Percentiles rank a stretch among this genome's conserved stretches.
These are phyloP conservation scores for Cossypha caffra DNA, from an alignment of 2,797 vertebrate species.

Conservation along the genomic window DNA sequence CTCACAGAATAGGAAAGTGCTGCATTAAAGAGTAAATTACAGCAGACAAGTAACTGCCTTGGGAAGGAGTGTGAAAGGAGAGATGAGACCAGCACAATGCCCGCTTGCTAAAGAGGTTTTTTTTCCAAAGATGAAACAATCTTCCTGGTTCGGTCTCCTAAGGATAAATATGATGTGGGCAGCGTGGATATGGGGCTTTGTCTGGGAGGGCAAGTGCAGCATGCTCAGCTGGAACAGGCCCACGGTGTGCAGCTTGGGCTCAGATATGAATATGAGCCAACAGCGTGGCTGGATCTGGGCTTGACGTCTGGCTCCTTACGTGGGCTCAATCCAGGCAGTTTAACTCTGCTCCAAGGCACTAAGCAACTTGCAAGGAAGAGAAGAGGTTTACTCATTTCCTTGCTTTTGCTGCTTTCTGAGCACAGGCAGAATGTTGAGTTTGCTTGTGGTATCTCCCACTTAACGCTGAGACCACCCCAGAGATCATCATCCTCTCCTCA, in stretches of 20 bases:
- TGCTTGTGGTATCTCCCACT: fast-evolving
- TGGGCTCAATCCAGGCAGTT: fast-evolving
- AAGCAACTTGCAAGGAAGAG: neutral
- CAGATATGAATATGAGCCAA: neutral
- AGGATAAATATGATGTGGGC: neutral
- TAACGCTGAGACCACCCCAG: neutral
- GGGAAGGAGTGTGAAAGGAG: conserved; percentile 63
- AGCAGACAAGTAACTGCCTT: conserved; percentile 67
- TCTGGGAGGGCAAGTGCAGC: neutral
- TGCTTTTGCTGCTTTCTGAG: neutral
- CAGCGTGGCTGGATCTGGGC: neutral
- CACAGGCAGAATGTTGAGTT: neutral
- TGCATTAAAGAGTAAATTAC: conserved; percentile 75
- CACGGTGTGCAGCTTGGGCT: neutral
- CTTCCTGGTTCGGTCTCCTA: neutral
- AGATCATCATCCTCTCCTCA: neutral
- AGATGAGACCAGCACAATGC: conserved; percentile 65
- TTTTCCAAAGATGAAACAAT: conserved; percentile 45
- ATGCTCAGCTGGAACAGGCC: neutral
- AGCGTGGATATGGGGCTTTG: neutral
- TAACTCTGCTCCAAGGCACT: neutral
- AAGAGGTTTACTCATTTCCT: neutral
- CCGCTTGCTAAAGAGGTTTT: neutral
- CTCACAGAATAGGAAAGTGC: conserved; percentile 71
- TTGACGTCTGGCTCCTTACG: neutral